Base-by-base conservation (phyloP, 1,140 invertebrate genomes). In the Calosoma granatense region DNA sequence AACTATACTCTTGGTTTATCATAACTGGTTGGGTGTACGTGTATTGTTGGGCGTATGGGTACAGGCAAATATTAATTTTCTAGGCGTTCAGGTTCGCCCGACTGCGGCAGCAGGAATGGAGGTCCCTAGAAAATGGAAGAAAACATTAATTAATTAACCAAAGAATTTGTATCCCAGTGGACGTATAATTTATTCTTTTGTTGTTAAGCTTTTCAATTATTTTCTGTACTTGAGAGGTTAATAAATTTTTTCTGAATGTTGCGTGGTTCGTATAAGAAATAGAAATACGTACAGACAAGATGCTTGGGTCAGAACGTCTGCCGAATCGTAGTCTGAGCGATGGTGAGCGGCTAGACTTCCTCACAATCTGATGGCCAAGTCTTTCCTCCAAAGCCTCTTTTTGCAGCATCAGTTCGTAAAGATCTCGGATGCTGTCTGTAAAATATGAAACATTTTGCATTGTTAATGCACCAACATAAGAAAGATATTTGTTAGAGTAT, bases 271-370 rank as follows among this genome's bases (percentile, higher is more conserved):
- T 47, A 17, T 47, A 17, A 12, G 41, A n/a, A n/a, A n/a, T 47
- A 47, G 9, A 17, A 12, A 47, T 47, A 47, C 41, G 17, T 63
- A 67, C 65, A 9, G 72, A 71, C 12, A 74, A 67, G 71, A 79
- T 72, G 22, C 73, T 72, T 1, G 85, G 84, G 69, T 87, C 85
- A n/a, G 81, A 81, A 47, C 85, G 76, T 51, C 81, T 72, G 47
- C 85, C 85, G 64, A 87, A 87, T 30, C 85, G 77, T 3, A 87
- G 74, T 20, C 85, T 76, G 17, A 85, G 66, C 0, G 84, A 84
- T 0, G 85, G 84, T 4, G 82, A 83, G 20, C 84, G 75, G 57
- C 83, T 81, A 3, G 83, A 83, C 70, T 87, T 87, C 62, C 85
- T 80, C 20, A 83, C 83, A 20, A 87, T 75, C 59, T 84, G 79